These are phyloP conservation scores for Nylanderia fulva DNA, from an alignment of 1,140 invertebrate species.

Conservation along the genomic window DNA sequence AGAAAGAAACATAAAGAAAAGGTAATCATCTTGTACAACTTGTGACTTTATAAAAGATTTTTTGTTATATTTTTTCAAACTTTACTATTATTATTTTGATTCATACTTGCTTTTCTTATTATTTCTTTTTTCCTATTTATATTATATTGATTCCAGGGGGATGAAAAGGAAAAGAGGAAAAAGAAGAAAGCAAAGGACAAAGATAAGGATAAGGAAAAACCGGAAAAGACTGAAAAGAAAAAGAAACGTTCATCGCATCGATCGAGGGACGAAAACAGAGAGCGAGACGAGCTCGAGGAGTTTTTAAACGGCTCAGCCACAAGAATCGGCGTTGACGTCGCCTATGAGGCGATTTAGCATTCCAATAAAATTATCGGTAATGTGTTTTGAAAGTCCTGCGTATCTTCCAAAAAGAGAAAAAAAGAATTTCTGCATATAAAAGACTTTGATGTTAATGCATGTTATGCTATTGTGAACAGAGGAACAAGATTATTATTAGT, in stretches of 20 bases:
- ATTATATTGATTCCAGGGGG: slow-evolving; percentile 82
- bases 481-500: slow-evolving; percentile 11
- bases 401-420: slow-evolving; percentile 10
- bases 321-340: slow-evolving; percentile 83
- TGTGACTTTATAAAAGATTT: background rate
- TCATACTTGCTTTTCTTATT: slow-evolving; percentile 2
- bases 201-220: slow-evolving; percentile 84
- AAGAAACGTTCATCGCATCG: slow-evolving; percentile 83
- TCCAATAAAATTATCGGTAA: slow-evolving; percentile 15
- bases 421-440: background rate
- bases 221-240: slow-evolving; percentile 81
- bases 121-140: background rate
- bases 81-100: slow-evolving; percentile 16
- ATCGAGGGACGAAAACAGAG: slow-evolving; percentile 82
- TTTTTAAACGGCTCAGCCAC: slow-evolving; percentile 88
- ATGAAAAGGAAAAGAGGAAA: slow-evolving; percentile 87
- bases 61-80: background rate
- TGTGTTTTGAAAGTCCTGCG: background rate
- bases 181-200: slow-evolving; percentile 85
- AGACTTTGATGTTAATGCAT: slow-evolving; percentile 14
- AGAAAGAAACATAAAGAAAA: slow-evolving; percentile 88
- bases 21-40: slow-evolving; percentile 71
- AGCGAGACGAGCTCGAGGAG: slow-evolving; percentile 88
- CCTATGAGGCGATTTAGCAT: slow-evolving; percentile 87
- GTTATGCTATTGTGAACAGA: background rate